Percentiles rank a stretch among this genome's conserved stretches.
phyloP scores from a whole-genome alignment of 2,888 invertebrate species.

The Drosophila koepferae region DNA sequence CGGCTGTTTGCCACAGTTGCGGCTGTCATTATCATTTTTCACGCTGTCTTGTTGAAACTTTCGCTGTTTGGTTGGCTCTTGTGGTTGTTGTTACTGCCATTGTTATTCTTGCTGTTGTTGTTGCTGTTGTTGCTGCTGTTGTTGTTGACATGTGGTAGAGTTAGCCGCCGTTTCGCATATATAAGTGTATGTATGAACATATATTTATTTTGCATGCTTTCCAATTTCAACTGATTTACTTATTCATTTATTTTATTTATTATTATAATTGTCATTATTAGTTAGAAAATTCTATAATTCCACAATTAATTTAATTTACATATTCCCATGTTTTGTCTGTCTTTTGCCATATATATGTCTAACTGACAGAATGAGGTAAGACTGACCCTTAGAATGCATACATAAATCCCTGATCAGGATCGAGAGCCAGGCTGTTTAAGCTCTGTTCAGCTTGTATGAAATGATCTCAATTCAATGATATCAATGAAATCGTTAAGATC shows the following conservation, averaged over 20 bases:
- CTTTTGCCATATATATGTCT: too few relatives aligned
- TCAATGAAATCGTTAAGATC: background rate
- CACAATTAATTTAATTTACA: background rate
- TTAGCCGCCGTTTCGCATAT: slow-evolving; percentile 11
- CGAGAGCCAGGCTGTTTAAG: background rate
- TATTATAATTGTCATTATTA: background rate
- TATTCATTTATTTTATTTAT: too few relatives aligned
- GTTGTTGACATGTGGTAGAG: slow-evolving; percentile 44
- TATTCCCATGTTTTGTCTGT: background rate
- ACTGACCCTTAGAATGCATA: background rate
- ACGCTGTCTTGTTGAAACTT: slow-evolving; percentile 50
- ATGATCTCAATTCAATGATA: background rate
- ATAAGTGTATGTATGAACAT: background rate
- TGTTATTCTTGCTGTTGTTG: slow-evolving; percentile 32
- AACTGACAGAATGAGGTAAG: too few relatives aligned
- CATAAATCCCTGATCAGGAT: background rate
- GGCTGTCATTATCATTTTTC: slow-evolving; percentile 73
- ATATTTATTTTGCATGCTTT: slow-evolving; percentile 10
- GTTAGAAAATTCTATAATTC: background rate
- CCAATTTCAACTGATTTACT: background rate
- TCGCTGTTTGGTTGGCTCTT: slow-evolving; percentile 28
- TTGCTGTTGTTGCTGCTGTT: slow-evolving; percentile 30
- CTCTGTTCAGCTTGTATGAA: background rate
- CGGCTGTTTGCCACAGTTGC: slow-evolving; percentile 50
- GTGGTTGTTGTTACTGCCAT: slow-evolving; percentile 23